Evolutionary conservation across 2,888 invertebrate species (phyloP), one percentile per base, ranked within the genome.

Genomic region (Tridacna gigas): DNA sequence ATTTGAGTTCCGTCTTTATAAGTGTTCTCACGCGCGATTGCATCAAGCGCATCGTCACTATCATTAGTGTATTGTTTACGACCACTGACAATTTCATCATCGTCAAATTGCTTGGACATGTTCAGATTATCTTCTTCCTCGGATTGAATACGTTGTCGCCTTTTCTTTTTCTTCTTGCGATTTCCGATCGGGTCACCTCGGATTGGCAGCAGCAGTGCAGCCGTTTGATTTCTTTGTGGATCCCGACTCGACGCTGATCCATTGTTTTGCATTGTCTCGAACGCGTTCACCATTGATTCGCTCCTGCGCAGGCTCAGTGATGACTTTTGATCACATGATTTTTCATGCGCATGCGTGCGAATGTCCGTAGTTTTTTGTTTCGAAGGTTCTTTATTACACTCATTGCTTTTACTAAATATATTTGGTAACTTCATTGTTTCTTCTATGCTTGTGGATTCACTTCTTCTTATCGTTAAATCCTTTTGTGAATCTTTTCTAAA

Each of bases 141-240:
- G 1, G 66, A 20, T 18, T 51, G 28, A 12, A 51, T 47, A 13
- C 76, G 61, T 5, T 66, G 22, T 26, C 82, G 26, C 7, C 84
- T 84, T 51, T 86, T 86, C 83, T 86, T 86, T 77, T 86, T 86
- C 82, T 84, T 84, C 61, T 84, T 84, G 0, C 76, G 47, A n/a
- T 82, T 80, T 26, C 67, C 48, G 37, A 77, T 63, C 25, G 81
- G 60, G 2, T 78, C 84, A n/a, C 73, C 80, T 51, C 82, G 63
- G 60, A 86, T 60, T 5, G 86, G 86, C 48, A 86, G 65, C 48
- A 86, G 74, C 15, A 86, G 73, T 2, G 86, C 84, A 7, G 86
- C 80, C 5, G 86, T 77, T 56, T 81, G 86, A 51, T 69, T 76
- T 28, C 84, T 78, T 60, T 77, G 82, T 28, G 76, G 73, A 4